phyloP scores from a whole-genome alignment of 2,797 vertebrate genomes.

The Chiroxiphia lanceolata region DNA sequence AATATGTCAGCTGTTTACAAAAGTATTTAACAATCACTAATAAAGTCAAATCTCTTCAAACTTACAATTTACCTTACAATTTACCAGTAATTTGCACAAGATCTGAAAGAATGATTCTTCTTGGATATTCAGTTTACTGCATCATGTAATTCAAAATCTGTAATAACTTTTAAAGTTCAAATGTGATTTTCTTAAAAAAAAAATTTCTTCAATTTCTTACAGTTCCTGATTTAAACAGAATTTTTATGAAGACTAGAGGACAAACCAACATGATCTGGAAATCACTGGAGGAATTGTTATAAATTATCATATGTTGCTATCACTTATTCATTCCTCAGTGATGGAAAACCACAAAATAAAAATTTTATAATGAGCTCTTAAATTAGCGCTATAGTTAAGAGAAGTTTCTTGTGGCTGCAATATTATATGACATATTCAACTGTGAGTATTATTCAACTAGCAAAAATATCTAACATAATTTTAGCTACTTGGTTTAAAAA shows the following conservation, averaged over 20 bases:
- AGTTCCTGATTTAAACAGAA: neutral
- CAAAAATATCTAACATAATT: neutral
- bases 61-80: neutral
- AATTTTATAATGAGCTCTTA: slow-evolving; percentile 30
- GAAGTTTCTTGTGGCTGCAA: slow-evolving; percentile 1
- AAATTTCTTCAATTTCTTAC: neutral
- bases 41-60: neutral
- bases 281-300: neutral
- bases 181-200: neutral
- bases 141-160: neutral
- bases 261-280: neutral
- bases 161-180: neutral
- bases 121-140: neutral
- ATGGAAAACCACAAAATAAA: neutral
- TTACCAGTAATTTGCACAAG: neutral
- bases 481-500: neutral
- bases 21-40: neutral
- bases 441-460: neutral
- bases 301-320: neutral
- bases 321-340: slow-evolving; percentile 8
- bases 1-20: neutral
- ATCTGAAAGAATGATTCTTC: neutral
- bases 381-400: slow-evolving; percentile 48
- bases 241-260: neutral
- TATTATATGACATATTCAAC: neutral